Base-by-base conservation (phyloP, 1,140 invertebrate species). In the Coenobita brevimanus region DNA sequence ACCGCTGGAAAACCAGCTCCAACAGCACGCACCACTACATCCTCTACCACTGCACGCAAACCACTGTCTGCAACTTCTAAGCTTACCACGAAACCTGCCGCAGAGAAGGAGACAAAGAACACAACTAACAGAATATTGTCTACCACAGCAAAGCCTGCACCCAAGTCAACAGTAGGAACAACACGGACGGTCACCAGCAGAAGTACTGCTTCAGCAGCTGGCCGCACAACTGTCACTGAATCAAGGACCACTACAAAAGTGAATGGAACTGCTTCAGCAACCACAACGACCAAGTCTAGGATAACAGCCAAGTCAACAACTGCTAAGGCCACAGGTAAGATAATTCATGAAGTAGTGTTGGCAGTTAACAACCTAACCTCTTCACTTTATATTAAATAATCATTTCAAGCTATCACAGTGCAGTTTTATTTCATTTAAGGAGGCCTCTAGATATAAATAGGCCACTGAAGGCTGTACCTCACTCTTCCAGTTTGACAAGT, bases 31-130 rank as follows among this genome's bases (percentile, higher is more conserved):
- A 73, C 88, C 36, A 64, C 46, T 30, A 76, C 71, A 3, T 67
- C 82, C 17, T 21, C 89, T 36, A 41, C 85, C 17, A 54, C 89
- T 8, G 30, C 85, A 71, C 85, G 85, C n/a, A 87, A 60, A 21
- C 62, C 64, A 64, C 4, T 73, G 24, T 38, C 85, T 50, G 17
- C n/a, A n/a, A n/a, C n/a, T n/a, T n/a, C n/a, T n/a, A n/a, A n/a
- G n/a, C n/a, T n/a, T 50, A 54, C 75, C 41, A 54, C 75, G 24
- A 79, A 30, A 24, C 41, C 76, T 64, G 85, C 50, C 36, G 76
- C 76, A 21, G 85, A 87, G 75, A 87, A 87, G 15, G 85, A 87
- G 27, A 87, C 85, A 2, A 87, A 87, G 71, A 87, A 87, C 30
- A 87, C 85, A n/a, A 87, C 85, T 30, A 87, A 87, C 67, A 60